A percentile compares a stretch with the other conserved stretches of the same genome.
These are phyloP conservation scores for Meiosimyza platycephala DNA, from an alignment of 2,888 invertebrate genomes.

Conservation along the genomic window DNA sequence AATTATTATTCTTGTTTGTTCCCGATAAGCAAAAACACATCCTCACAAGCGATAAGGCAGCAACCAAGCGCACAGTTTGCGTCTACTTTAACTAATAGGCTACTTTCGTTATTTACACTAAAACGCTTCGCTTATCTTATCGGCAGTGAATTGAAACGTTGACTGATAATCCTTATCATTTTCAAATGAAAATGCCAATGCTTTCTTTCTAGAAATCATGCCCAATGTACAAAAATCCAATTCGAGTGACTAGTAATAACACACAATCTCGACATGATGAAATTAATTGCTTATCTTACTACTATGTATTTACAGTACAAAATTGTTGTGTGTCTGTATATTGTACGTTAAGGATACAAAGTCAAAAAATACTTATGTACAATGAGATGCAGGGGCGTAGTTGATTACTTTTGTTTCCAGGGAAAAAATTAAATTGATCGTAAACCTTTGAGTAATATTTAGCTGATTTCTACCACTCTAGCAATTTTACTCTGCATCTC, in stretches of 20 bases:
- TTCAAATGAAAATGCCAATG: neutral
- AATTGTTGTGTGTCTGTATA: too few species aligned
- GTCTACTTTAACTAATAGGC: neutral
- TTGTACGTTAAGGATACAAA: neutral
- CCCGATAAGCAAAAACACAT: slow-evolving; percentile 20
- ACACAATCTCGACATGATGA: slow-evolving; percentile 21
- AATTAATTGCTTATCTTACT: slow-evolving; percentile 17
- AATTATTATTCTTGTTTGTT: slow-evolving; percentile 10
- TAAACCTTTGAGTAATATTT: too few species aligned
- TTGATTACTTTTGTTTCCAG: too few species aligned
- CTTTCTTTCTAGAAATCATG: slow-evolving; percentile 15
- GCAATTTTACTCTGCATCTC: too few species aligned
- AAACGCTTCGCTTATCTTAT: slow-evolving; percentile 35
- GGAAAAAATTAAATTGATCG: too few species aligned
- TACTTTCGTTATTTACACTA: slow-evolving; percentile 14
- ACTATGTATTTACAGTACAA: too few species aligned
- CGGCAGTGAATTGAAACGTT: slow-evolving; percentile 32
- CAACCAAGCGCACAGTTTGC: neutral
- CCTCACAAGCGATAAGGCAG: slow-evolving; percentile 12
- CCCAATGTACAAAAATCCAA: slow-evolving; percentile 1
- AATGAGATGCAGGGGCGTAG: neutral
- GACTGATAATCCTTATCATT: slow-evolving; percentile 37
- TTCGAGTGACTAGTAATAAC: neutral
- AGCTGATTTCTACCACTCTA: too few species aligned
- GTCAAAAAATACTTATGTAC: neutral